These are phyloP conservation scores for Limnodromus scolopaceus DNA, from an alignment of 2,797 vertebrate species.

Conservation along the genomic window DNA sequence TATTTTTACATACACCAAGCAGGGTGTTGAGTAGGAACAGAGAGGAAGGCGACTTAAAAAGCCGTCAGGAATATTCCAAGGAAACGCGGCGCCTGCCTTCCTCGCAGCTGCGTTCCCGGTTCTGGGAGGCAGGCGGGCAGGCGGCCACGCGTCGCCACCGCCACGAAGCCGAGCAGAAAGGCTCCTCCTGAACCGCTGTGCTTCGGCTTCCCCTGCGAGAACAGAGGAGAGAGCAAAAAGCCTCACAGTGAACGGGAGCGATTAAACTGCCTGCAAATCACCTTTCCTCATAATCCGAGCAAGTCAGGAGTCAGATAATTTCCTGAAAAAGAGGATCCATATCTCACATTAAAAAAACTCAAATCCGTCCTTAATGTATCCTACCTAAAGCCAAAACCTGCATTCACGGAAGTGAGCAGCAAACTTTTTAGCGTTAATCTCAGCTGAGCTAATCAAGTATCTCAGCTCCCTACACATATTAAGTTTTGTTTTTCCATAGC, in stretches of 20 bases:
- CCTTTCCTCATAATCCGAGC: neutral
- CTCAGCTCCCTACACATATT: neutral
- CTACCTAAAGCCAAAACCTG: neutral
- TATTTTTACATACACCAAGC: neutral
- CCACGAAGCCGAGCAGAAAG: fast-evolving
- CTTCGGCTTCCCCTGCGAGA: neutral
- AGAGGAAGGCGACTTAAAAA: neutral
- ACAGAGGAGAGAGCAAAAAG: neutral
- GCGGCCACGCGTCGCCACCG: fast-evolving
- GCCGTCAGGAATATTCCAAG: neutral
- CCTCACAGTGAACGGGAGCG: neutral
- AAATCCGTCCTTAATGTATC: neutral
- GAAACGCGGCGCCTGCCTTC: neutral
- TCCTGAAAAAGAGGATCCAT: slow-evolving; percentile 7
- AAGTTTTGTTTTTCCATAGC: neutral
- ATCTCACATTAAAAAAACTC: neutral
- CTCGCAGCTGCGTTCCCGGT: neutral
- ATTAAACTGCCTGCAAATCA: neutral
- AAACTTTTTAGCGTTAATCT: neutral
- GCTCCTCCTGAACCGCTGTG: neutral
- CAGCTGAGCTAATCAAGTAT: neutral
- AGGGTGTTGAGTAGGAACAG: neutral
- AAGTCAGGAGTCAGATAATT: neutral
- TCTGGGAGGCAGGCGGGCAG: neutral
- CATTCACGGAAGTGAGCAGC: neutral